Percentiles rank a stretch among this genome's conserved stretches.
Evolutionary conservation across 2,888 invertebrate genomes (phyloP).

Genomic region (Icerya purchasi): DNA sequence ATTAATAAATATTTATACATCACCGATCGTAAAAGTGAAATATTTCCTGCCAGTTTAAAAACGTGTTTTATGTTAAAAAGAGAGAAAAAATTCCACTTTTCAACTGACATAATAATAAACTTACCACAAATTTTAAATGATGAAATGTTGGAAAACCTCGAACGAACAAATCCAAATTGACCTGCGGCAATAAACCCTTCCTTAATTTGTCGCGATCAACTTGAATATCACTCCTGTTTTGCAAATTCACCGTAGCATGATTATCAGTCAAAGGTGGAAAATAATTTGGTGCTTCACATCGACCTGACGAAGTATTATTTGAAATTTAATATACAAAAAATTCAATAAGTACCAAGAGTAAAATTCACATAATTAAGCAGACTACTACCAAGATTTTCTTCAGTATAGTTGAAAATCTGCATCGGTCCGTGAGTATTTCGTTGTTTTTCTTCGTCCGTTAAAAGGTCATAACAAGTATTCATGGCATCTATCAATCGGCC

Average conservation of each 20-base stretch:
- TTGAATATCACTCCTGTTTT: slow-evolving; percentile 35
- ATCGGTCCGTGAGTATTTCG: slow-evolving; percentile 76
- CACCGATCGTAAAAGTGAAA: too few species aligned
- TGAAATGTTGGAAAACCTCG: slow-evolving; percentile 85
- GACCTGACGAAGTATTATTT: slow-evolving; percentile 17
- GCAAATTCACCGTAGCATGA: slow-evolving; percentile 31
- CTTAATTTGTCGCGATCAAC: slow-evolving; percentile 35
- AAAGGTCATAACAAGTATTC: slow-evolving; percentile 37
- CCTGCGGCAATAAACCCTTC: slow-evolving; percentile 48
- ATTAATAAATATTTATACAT: too few species aligned
- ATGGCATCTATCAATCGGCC: slow-evolving; percentile 50
- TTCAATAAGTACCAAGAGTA: slow-evolving; percentile 21
- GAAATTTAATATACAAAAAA: slow-evolving; percentile 6
- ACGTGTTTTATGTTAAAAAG: too few species aligned
- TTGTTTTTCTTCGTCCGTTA: slow-evolving; percentile 44
- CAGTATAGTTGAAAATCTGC: slow-evolving; percentile 47
- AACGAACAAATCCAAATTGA: slow-evolving; percentile 44
- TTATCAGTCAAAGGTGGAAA: slow-evolving; percentile 37
- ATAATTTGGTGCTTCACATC: slow-evolving; percentile 34
- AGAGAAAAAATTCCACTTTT: too few species aligned
- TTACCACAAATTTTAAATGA: slow-evolving; percentile 55
- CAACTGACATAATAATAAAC: too few species aligned
- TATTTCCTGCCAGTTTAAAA: too few species aligned
- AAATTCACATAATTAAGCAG: neutral
- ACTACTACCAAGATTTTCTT: slow-evolving; percentile 34